Evolutionary conservation across 2,888 invertebrate species (phyloP), one percentile per base, ranked within the genome.

Genomic region (Meta bourneti): DNA sequence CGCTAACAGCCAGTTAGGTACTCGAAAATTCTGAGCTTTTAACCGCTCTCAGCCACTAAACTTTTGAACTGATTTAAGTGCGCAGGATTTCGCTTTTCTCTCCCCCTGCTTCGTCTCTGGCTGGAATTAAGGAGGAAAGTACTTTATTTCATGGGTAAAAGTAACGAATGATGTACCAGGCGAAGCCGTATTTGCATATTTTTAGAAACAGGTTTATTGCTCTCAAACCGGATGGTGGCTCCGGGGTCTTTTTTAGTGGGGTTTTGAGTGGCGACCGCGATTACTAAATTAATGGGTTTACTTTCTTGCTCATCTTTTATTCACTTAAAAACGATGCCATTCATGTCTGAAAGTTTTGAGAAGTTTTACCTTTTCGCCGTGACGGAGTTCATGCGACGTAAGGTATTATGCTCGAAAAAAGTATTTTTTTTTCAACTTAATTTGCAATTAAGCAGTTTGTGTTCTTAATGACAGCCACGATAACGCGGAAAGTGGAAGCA

Each of bases 1-100:
- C 74, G 61, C 61, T 84, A 84, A 84, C 75, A 84, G 84, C 75
- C 84, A 84, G 74, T 75, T 72, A 84, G 75, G 74, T n/a, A 9
- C 20, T 20, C 54, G 54, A 84, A 75, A 75, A 74, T 48, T 84
- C 54, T n/a, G 16, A 20, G 54, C 48, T 84, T 78, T 75, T 84
- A 61, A 75, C 72, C 51, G 51, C 34, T 34, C 16, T 48, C 2
- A 7, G 48, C 81, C 49, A 70, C 49, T 75, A 51, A 61, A 75
- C 75, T 75, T 75, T 77, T 6, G 7, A 74, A 74, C 74, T 84
- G 74, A 75, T 75, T 84, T 84, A 84, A 84, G 75, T 61, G 75
- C 48, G 52, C 7, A 9, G 34, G n/a, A 84, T 52, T 72, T 75
- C 74, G 54, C 51, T 74, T 75, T 74, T 48, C 54, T 74, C 13